Conservation (phyloP, 2,113 vertebrate species). For the Petrocephalus zakoni region DNA sequence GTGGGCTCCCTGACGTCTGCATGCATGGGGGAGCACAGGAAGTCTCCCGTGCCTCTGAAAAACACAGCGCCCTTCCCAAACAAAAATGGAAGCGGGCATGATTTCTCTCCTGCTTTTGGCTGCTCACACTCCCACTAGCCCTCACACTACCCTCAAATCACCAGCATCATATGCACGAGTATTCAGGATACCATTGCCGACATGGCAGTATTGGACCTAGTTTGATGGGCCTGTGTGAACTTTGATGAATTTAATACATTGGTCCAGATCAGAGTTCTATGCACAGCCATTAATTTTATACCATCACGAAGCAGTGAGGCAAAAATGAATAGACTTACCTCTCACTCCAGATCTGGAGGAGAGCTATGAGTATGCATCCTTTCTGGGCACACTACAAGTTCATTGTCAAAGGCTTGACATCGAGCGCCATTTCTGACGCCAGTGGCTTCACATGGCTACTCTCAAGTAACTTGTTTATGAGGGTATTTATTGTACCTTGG, state of each 20-base stretch:
- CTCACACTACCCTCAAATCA: background rate
- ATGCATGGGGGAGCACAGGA: background rate
- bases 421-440: background rate
- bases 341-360: background rate
- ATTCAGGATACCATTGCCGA: background rate
- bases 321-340: background rate
- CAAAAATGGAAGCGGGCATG: background rate
- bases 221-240: background rate
- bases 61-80: background rate
- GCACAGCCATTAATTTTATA: background rate
- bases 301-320: background rate
- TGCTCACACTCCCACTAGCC: background rate
- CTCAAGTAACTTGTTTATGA: background rate
- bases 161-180: background rate
- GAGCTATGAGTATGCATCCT: background rate
- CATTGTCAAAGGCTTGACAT: background rate
- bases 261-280: background rate
- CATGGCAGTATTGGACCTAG: background rate
- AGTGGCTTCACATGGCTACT: background rate
- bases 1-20: constrained; percentile 28
- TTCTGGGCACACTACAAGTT: background rate
- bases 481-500: background rate
- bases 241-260: background rate
- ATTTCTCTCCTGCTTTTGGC: background rate
- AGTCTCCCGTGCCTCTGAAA: background rate